Evolutionary conservation across 2,797 vertebrate species (phyloP).

Genomic region (Chelmon rostratus): DNA sequence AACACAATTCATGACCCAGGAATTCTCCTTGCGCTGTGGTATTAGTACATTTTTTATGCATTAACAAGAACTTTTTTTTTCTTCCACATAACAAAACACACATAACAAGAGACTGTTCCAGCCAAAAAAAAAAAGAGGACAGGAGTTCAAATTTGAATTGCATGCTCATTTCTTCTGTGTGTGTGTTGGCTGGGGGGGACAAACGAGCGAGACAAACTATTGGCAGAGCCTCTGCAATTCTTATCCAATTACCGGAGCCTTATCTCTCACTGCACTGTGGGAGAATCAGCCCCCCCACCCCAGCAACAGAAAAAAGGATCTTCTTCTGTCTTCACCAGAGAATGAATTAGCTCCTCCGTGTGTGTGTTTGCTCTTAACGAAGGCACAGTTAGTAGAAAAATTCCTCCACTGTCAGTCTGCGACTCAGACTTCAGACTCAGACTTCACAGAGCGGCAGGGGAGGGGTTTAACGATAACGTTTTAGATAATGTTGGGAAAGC

Average conservation of each 20-base stretch:
- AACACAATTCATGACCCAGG: conserved; percentile 57
- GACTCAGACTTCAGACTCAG: too few relatives aligned
- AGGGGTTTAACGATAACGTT: conserved; percentile 65
- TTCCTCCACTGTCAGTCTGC: conserved; percentile 40
- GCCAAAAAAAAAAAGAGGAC: conserved; percentile 55
- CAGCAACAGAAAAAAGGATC: conserved; percentile 63
- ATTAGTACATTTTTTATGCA: conserved; percentile 65
- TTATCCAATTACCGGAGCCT: conserved; percentile 84
- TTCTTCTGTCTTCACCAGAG: conserved; percentile 54
- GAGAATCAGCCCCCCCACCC: conserved; percentile 70
- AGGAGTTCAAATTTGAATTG: conserved; percentile 76
- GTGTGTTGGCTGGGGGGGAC: conserved; percentile 58
- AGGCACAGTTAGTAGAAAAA: conserved; percentile 37
- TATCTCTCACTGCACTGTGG: conserved; percentile 79
- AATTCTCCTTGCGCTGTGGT: conserved; percentile 38
- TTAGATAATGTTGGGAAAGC: conserved; percentile 70
- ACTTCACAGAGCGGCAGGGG: conserved; percentile 29
- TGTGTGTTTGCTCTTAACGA: conserved; percentile 60
- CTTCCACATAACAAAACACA: conserved; percentile 38
- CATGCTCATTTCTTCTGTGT: conserved; percentile 61
- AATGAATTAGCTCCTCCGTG: conserved; percentile 65
- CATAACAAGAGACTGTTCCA: conserved; percentile 57
- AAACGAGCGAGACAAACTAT: conserved; percentile 69
- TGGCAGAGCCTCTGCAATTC: conserved; percentile 78
- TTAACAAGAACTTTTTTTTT: conserved; percentile 55